phyloP scores from a whole-genome alignment of 2,113 vertebrate species.

The Cottus gobio region DNA sequence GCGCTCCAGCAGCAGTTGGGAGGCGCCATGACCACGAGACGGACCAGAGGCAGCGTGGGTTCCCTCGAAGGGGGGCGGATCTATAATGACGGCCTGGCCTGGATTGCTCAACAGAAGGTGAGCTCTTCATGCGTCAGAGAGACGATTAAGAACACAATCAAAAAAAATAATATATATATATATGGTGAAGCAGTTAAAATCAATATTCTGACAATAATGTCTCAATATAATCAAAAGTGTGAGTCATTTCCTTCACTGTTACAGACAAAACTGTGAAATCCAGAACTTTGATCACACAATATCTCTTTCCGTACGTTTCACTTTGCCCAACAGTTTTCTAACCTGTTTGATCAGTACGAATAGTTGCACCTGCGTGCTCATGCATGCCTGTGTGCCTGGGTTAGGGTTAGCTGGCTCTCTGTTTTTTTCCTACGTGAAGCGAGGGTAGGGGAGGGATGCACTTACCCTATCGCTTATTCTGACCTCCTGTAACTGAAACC shows the following conservation, averaged over 20 bases:
- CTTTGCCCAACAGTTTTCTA: background rate
- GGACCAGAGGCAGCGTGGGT: slow-evolving; percentile 80
- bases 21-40: slow-evolving; percentile 58
- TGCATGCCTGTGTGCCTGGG: slow-evolving; percentile 16
- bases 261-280: background rate
- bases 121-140: slow-evolving; percentile 6
- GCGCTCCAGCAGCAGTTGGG: slow-evolving; percentile 43
- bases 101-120: slow-evolving; percentile 95
- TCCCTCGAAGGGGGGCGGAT: slow-evolving; percentile 84
- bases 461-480: slow-evolving; percentile 53
- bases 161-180: background rate
- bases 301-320: too few species aligned
- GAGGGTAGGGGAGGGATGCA: slow-evolving; percentile 7
- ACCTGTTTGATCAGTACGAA: slow-evolving; percentile 13
- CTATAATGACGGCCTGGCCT: slow-evolving; percentile 87
- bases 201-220: background rate
- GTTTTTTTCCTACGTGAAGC: slow-evolving; percentile 2
- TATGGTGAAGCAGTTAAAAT: background rate
- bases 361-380: slow-evolving; percentile 24
- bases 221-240: too few species aligned
- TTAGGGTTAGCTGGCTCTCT: slow-evolving; percentile 1
- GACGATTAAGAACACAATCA: background rate
- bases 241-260: background rate
- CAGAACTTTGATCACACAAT: too few species aligned
- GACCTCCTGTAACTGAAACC: slow-evolving; percentile 72